These are phyloP conservation scores for Setophaga kirtlandii DNA, from an alignment of 2,113 vertebrate species.

Conservation along the genomic window DNA sequence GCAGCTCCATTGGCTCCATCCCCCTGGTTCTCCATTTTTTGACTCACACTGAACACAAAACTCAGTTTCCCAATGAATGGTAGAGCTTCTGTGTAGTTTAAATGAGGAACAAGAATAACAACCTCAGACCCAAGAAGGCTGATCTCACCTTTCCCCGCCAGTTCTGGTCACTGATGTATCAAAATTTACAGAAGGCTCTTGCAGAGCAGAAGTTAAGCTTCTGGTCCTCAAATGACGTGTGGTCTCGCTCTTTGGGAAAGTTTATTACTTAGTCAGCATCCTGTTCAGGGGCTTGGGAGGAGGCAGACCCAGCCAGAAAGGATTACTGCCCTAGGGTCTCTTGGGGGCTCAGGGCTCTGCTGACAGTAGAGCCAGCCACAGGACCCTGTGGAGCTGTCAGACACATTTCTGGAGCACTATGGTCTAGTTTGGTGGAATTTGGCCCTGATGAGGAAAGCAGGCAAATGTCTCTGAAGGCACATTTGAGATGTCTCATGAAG, in stretches of 20 bases:
- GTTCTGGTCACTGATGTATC: background rate
- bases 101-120: background rate
- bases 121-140: background rate
- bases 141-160: background rate
- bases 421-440: background rate
- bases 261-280: background rate
- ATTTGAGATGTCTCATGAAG: background rate
- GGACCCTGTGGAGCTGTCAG: background rate
- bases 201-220: background rate
- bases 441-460: background rate
- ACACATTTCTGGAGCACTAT: rapidly evolving
- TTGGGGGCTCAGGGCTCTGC: background rate
- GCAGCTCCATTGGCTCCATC: background rate
- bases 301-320: background rate
- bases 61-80: background rate
- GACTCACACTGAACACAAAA: background rate
- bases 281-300: background rate
- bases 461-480: background rate
- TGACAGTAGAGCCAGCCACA: rapidly evolving
- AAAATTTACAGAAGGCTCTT: background rate
- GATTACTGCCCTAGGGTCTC: background rate
- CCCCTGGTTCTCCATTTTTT: background rate
- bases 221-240: background rate
- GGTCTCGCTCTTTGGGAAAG: background rate
- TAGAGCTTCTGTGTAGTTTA: background rate